Percentiles rank a stretch among this genome's conserved stretches.
These are phyloP conservation scores for Elymnias hypermnestra DNA, from an alignment of 1,140 invertebrate genomes.

Conservation along the genomic window DNA sequence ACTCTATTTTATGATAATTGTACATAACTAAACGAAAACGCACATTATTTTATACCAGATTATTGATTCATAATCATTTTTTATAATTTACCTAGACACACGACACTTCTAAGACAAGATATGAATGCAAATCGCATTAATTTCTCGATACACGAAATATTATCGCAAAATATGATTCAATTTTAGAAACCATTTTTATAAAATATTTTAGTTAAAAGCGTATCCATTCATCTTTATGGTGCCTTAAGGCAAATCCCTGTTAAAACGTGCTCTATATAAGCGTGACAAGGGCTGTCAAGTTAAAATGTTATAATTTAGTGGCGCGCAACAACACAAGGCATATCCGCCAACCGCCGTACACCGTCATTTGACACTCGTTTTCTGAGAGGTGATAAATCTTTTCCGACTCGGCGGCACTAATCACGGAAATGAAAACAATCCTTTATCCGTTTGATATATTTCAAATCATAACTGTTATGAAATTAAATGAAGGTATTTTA, in stretches of 20 bases:
- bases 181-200: background rate
- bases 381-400: slow-evolving; percentile 63
- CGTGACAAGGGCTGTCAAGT: slow-evolving; percentile 63
- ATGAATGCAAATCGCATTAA: background rate
- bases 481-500: no score
- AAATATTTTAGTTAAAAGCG: background rate
- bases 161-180: background rate
- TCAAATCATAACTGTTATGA: slow-evolving; percentile 1
- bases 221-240: slow-evolving; percentile 25
- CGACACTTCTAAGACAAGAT: no score
- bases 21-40: no score
- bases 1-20: no score
- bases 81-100: no score
- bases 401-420: slow-evolving; percentile 42
- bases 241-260: slow-evolving; percentile 37
- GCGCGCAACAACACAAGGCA: slow-evolving; percentile 44
- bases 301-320: slow-evolving; percentile 72
- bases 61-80: no score
- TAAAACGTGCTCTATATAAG: slow-evolving; percentile 38
- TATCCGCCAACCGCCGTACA: slow-evolving; percentile 37
- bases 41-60: no score
- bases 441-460: slow-evolving; percentile 32
- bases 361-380: slow-evolving; percentile 51
- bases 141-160: background rate
- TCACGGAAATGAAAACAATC: slow-evolving; percentile 64